Percentiles rank a stretch among this genome's conserved stretches.
Evolutionary conservation across 2,888 invertebrate species (phyloP).

Genomic region (Mantis religiosa): DNA sequence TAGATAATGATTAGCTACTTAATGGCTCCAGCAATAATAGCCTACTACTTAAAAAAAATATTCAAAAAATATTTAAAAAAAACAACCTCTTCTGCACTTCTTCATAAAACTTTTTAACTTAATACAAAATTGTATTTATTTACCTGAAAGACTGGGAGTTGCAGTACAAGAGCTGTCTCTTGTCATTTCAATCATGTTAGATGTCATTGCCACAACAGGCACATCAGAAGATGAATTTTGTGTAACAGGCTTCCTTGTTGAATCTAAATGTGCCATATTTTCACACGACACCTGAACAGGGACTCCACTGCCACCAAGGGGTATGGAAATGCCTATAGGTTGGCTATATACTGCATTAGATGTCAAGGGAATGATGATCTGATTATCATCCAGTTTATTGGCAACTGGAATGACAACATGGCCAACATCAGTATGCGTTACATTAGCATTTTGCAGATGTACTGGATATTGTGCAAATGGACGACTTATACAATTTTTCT

Average conservation of each 20-base stretch:
- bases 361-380: slow-evolving; percentile 23
- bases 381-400: slow-evolving; percentile 2
- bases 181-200: background rate
- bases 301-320: background rate
- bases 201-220: background rate
- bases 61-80: too few relatives aligned
- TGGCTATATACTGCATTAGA: slow-evolving; percentile 13
- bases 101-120: too few relatives aligned
- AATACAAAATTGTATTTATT: background rate
- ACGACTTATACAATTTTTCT: background rate
- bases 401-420: background rate
- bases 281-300: background rate
- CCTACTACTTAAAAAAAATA: too few relatives aligned
- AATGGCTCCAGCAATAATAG: too few relatives aligned
- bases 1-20: too few relatives aligned
- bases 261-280: background rate
- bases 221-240: background rate
- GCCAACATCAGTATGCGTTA: background rate
- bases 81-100: too few relatives aligned
- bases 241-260: background rate
- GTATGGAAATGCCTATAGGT: slow-evolving; percentile 11
- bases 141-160: background rate
- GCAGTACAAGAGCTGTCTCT: background rate
- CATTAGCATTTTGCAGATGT: background rate
- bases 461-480: background rate